Conservation (phyloP, 2,888 invertebrate species). For the Tetheella fluctuosa region DNA sequence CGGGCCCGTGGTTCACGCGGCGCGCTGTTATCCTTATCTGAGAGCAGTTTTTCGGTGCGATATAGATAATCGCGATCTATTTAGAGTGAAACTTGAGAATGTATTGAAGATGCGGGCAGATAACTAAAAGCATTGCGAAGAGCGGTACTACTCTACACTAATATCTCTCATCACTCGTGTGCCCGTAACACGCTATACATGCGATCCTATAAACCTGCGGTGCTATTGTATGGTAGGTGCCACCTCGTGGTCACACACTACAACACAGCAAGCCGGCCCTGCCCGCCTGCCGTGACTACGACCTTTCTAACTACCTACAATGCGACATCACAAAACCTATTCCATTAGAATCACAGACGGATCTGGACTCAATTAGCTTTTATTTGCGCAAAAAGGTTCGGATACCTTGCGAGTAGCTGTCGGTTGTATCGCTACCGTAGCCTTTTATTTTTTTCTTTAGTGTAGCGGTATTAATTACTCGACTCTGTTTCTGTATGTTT, state of each 20-base stretch:
- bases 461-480: background rate
- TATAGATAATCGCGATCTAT: background rate
- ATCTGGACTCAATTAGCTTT: conserved; percentile 17
- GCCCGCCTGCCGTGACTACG: background rate
- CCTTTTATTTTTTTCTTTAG: background rate
- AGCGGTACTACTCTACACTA: too few relatives aligned
- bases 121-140: too few relatives aligned
- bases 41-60: background rate
- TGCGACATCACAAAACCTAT: conserved; percentile 3
- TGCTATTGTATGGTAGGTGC: too few relatives aligned
- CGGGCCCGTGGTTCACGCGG: background rate
- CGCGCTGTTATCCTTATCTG: background rate
- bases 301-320: background rate
- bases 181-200: too few relatives aligned
- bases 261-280: too few relatives aligned
- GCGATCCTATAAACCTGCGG: too few relatives aligned
- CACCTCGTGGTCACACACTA: too few relatives aligned
- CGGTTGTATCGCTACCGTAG: background rate
- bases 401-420: background rate
- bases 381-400: conserved; percentile 10
- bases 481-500: background rate
- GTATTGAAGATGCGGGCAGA: background rate
- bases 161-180: too few relatives aligned
- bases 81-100: background rate
- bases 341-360: conserved; percentile 18